phyloP scores from a whole-genome alignment of 2,888 invertebrate genomes.

The Perizoma flavofasciatum region DNA sequence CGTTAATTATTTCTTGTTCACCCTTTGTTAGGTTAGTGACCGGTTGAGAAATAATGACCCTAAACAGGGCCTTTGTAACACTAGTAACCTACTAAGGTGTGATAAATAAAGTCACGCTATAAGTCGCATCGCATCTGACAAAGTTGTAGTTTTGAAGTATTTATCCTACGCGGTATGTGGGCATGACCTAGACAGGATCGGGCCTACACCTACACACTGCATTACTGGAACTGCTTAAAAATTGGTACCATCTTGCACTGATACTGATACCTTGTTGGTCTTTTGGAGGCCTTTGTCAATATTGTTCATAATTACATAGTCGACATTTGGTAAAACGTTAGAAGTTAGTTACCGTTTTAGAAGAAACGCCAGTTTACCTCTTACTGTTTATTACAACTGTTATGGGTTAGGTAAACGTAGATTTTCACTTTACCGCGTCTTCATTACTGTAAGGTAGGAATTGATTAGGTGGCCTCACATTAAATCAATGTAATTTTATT shows the following conservation, averaged over 20 bases:
- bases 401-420: no score
- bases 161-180: conserved; percentile 51
- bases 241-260: conserved; percentile 30
- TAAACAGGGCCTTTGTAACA: no score
- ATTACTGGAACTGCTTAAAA: conserved; percentile 29
- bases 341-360: no score
- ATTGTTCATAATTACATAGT: not conserved
- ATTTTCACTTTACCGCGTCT: no score
- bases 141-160: conserved; percentile 22
- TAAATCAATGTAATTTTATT: conserved; percentile 19
- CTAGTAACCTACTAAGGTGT: no score
- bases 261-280: conserved; percentile 23
- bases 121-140: conserved; percentile 33
- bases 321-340: no score
- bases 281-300: conserved; percentile 21
- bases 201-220: conserved; percentile 51
- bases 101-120: conserved; percentile 11
- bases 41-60: no score
- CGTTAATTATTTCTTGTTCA: no score
- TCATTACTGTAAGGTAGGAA: no score
- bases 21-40: no score
- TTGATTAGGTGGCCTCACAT: conserved; percentile 3
- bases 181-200: conserved; percentile 48
- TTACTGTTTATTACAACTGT: no score
- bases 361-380: no score